Conservation (phyloP, 1,140 invertebrate species). For the Euura saliciscinereae region DNA sequence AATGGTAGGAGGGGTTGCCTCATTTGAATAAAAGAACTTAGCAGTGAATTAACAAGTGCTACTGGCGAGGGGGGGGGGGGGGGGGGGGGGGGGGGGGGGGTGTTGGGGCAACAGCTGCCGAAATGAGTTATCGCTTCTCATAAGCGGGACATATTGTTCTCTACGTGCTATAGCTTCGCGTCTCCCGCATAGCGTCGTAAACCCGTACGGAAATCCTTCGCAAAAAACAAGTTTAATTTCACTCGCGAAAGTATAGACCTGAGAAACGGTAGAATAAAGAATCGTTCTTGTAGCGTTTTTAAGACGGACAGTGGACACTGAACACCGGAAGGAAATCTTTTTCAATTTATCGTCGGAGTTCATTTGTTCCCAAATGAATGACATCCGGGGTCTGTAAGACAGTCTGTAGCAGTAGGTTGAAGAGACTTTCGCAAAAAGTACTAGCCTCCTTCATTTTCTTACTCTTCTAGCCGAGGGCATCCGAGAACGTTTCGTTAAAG, state of each 20-base stretch:
- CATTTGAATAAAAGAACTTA: constrained; percentile 49
- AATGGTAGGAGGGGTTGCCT: constrained; percentile 25
- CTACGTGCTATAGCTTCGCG: background rate
- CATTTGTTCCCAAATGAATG: background rate
- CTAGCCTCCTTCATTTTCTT: background rate
- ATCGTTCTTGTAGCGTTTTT: too few relatives aligned
- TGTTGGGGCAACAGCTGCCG: constrained; percentile 26
- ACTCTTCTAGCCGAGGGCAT: background rate
- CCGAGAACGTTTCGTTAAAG: background rate
- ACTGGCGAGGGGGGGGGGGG: constrained; percentile 26
- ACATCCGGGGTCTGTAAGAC: background rate
- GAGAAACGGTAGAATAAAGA: too few relatives aligned
- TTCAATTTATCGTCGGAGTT: background rate
- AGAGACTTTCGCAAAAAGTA: background rate
- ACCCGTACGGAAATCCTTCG: too few relatives aligned
- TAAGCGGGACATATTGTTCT: constrained; percentile 26
- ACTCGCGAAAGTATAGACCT: background rate
- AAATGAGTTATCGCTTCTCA: constrained; percentile 47
- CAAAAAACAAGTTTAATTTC: background rate
- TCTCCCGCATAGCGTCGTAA: background rate
- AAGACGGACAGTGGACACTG: too few relatives aligned
- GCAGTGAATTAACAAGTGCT: constrained; percentile 23
- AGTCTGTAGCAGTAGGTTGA: background rate
- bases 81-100: constrained; percentile 29
- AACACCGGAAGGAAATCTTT: background rate